A percentile compares a stretch with the other conserved stretches of the same genome.
These are phyloP conservation scores for Agrochola lota DNA, from an alignment of 2,888 invertebrate species.

Conservation along the genomic window DNA sequence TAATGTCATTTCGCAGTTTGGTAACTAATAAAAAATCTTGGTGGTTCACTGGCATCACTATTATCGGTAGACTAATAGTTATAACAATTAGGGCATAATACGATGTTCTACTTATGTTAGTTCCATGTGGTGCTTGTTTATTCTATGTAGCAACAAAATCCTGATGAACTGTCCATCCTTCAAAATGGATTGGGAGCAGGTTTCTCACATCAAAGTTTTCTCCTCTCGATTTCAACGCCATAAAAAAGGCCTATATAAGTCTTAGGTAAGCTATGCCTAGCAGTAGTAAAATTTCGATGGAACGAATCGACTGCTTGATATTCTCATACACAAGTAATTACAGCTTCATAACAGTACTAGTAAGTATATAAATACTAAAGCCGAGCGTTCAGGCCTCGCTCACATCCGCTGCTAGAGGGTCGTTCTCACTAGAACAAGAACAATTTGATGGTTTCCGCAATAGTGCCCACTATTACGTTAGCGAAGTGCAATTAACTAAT, in stretches of 20 bases:
- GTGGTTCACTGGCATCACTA: conserved; percentile 27
- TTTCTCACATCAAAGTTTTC: background rate
- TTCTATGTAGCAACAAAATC: conserved; percentile 1
- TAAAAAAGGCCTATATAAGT: background rate
- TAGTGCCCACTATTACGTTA: conserved; percentile 72
- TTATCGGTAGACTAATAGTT: conserved; percentile 51
- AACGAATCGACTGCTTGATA: background rate
- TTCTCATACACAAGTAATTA: conserved; percentile 16
- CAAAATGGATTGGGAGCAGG: background rate
- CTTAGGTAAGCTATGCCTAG: background rate
- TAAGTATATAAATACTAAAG: conserved; percentile 19
- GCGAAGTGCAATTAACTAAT: conserved; percentile 78
- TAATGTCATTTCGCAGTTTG: conserved; percentile 11
- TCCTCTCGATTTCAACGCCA: background rate
- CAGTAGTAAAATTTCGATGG: conserved; percentile 1
- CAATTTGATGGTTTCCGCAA: conserved; percentile 83
- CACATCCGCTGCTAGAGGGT: conserved; percentile 86
- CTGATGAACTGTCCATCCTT: background rate
- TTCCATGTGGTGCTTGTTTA: conserved; percentile 9
- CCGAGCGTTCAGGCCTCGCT: conserved; percentile 77
- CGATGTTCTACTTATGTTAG: background rate
- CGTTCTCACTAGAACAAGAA: conserved; percentile 86
- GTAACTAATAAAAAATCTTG: conserved; percentile 21
- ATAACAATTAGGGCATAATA: conserved; percentile 43
- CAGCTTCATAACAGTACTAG: conserved; percentile 30